Evolutionary conservation across 1,140 invertebrate genomes (phyloP), one percentile per base, ranked within the genome.

Genomic region (Drosophila cardini): DNA sequence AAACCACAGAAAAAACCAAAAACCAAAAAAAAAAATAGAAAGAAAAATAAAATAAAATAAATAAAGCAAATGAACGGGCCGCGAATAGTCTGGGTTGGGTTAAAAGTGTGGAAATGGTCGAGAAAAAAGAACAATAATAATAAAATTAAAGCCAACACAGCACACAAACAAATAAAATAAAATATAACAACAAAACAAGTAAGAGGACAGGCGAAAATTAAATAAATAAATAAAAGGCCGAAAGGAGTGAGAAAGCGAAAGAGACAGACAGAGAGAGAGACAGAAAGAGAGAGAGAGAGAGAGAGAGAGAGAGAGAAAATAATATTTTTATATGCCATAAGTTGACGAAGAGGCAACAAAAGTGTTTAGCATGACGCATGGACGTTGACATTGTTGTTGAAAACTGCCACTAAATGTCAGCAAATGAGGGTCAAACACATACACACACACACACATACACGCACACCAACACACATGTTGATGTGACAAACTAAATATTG

Each of bases 351-450:
- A 32, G 52, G 11, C 36, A 58, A 52, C 48, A 68, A 57, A 78
- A 71, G 72, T 85, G 70, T 58, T 73, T 76, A 76, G 70, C 74
- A 76, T 76, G 74, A 76, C 74, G 74, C 74, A 73, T 72, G 74
- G 62, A 76, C 63, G 38, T 73, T 72, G 63, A 65, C 73, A 72
- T 76, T 65, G 69, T 72, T 76, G 69, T 73, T 76, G 74, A 76
- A 76, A 76, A 53, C 48, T 68, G 63, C 84, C 80, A 89, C 80
- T 89, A 87, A 87, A 87, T 89, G 84, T 84, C 84, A 84, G 72
- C 84, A 87, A 87, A 87, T 87, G 84, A 87, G 84, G 84, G 84
- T 89, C 84, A 87, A 45, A 70, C 80, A 72, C 71, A 62, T 46
- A 48, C 61, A 43, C 46, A 38, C 55, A 46, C 43, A 30, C 52